Conservation (phyloP, 1,140 invertebrate genomes). For the Plectrocnemia conspersa region DNA sequence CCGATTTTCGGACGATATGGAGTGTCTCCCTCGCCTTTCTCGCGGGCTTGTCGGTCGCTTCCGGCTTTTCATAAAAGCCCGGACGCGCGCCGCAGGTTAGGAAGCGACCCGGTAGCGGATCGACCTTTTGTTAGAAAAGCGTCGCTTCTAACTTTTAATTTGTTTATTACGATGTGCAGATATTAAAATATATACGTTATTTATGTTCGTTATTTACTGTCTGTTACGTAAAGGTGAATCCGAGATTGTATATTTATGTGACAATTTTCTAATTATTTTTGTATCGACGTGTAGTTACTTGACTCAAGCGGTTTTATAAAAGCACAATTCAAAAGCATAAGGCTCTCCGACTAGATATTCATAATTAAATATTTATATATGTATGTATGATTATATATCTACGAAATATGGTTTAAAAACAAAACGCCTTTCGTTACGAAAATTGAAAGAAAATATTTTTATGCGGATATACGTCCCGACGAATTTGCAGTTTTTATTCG, state of each 20-base stretch:
- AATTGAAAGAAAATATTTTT: conserved; percentile 33
- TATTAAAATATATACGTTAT: conserved; percentile 14
- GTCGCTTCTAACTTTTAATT: conserved; percentile 21
- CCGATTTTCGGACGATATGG: conserved; percentile 36
- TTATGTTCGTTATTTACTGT: conserved; percentile 23
- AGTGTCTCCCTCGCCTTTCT: conserved; percentile 35
- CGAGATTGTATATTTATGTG: conserved; percentile 36
- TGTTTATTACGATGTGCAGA: conserved; percentile 12
- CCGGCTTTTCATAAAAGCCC: conserved; percentile 12
- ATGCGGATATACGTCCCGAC: conserved; percentile 33
- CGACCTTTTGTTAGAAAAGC: conserved; percentile 11
- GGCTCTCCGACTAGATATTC: conserved; percentile 34
- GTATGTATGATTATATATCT: conserved; percentile 32
- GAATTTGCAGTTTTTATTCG: conserved; percentile 22
- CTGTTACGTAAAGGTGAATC: conserved; percentile 34
- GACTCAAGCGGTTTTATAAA: conserved; percentile 34
- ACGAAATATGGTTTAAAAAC: no score
- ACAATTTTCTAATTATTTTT: conserved; percentile 30
- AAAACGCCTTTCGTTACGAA: conserved; percentile 32
- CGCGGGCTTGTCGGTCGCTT: conserved; percentile 22
- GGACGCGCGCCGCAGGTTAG: conserved; percentile 11
- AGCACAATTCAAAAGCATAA: conserved; percentile 32
- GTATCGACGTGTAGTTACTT: conserved; percentile 30
- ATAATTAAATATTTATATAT: no score
- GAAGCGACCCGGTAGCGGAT: conserved; percentile 26